A percentile compares a stretch with the other conserved stretches of the same genome.
These are phyloP conservation scores for Pogonomyrmex californicus DNA, from an alignment of 1,140 invertebrate species.

Conservation along the genomic window DNA sequence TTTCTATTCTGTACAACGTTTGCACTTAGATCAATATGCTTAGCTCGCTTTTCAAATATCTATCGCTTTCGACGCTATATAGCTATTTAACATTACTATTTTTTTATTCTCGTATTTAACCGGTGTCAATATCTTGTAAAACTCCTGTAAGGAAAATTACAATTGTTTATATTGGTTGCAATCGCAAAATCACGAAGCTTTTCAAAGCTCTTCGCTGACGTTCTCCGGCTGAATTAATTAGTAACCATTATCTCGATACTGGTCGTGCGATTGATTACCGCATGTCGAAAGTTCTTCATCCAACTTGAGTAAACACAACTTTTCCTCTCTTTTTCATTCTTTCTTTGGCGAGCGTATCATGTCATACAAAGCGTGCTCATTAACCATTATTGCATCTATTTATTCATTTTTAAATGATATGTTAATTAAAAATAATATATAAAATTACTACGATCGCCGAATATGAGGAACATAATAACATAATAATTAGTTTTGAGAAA, in stretches of 20 bases:
- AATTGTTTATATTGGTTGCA: constrained; percentile 5
- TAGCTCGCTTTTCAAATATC: background rate
- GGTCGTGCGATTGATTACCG: constrained; percentile 70
- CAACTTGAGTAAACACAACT: constrained; percentile 2
- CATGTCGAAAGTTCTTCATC: constrained; percentile 1
- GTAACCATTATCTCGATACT: constrained; percentile 76
- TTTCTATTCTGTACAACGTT: background rate
- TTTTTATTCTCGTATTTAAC: constrained; percentile 40
- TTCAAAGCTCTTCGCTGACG: constrained; percentile 16
- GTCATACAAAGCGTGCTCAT: constrained; percentile 11
- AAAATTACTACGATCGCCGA: constrained; percentile 2
- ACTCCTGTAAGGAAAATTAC: constrained; percentile 53
- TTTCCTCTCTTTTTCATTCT: constrained; percentile 12
- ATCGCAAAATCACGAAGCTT: constrained; percentile 32
- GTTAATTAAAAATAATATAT: constrained; percentile 35
- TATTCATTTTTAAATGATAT: background rate
- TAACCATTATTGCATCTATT: constrained; percentile 30
- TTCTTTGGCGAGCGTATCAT: background rate
- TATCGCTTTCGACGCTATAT: background rate
- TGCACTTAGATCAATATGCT: background rate
- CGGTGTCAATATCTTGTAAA: constrained; percentile 46
- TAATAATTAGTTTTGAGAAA: constrained; percentile 26
- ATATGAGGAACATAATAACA: background rate
- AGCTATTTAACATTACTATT: background rate
- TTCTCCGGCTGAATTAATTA: constrained; percentile 68